Base-by-base conservation (phyloP, 2,797 vertebrate species). In the Liparis tanakae region DNA sequence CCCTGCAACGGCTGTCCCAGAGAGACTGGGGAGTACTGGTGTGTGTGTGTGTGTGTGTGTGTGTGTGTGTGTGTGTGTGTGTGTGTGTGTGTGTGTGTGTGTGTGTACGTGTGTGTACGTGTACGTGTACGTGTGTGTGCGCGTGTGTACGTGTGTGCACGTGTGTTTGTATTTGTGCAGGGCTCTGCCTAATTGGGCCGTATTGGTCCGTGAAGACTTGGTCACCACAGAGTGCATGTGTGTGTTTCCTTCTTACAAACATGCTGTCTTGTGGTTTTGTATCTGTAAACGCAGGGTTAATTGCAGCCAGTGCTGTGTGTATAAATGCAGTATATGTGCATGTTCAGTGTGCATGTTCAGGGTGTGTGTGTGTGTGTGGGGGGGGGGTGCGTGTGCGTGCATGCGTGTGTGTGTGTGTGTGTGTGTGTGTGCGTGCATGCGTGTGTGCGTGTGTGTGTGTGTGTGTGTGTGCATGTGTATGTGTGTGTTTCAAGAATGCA, bases 151-250 rank as follows among this genome's bases (percentile, higher is more conserved):
- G 60, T 67, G 44, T 56, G 10, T 44, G 13, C 59, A 44, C 22
- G 58, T 55, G 48, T 66, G 10, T 61, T 22, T 64, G 46, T 61
- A 25, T n/a, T 74, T 76, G 78, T 68, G 48, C 59, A 56, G 62
- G 65, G 85, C 82, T 89, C 71, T 85, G 90, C 91, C 92, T 95
- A 95, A 95, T 95, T 95, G 93, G 93, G 87, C 89, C 71, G 86
- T 87, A 90, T 90, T 89, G 84, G 86, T 83, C 91, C 84, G 76
- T 90, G 92, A 92, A 93, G 92, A 86, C 87, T 83, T 81, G 12
- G 87, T 87, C 90, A 93, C 91, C 89, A 37, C 91, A 87, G 75
- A 86, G 84, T 67, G 73, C 80, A 79, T 81, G 82, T 88, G 86
- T 88, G 80, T 79, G 80, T 85, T 88, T 78, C 77, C 82, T 72